A percentile compares a stretch with the other conserved stretches of the same genome.
phyloP scores from a whole-genome alignment of 2,888 invertebrate genomes.

The Heteropelma amictum region DNA sequence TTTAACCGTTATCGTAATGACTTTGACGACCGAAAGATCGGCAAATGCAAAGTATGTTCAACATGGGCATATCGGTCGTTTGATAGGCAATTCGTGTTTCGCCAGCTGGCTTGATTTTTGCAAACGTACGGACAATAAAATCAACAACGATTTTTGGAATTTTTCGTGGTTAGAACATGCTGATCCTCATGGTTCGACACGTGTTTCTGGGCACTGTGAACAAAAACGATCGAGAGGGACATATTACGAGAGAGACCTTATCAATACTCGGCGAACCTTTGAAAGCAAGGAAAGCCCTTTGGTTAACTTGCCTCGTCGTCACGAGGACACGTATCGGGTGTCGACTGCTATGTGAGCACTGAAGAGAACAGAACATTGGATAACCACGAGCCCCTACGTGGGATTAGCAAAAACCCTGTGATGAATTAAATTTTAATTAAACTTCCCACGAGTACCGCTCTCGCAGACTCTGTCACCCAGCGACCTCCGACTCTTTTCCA shows the following conservation, averaged over 20 bases:
- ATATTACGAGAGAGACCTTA: not conserved
- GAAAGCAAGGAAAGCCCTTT: conserved; percentile 7
- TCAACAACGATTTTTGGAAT: too few relatives aligned
- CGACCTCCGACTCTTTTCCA: conserved; percentile 24
- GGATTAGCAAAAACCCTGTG: conserved; percentile 70
- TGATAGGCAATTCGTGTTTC: too few relatives aligned
- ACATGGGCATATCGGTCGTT: too few relatives aligned
- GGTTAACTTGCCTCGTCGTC: conserved; percentile 6
- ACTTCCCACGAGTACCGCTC: conserved; percentile 56
- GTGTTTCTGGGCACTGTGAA: too few relatives aligned
- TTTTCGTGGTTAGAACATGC: too few relatives aligned
- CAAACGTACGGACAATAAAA: too few relatives aligned
- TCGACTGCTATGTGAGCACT: conserved; percentile 2
- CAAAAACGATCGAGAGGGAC: not conserved
- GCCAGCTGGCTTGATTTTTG: too few relatives aligned
- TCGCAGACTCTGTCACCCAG: not conserved
- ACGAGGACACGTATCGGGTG: conserved; percentile 20
- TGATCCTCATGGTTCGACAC: too few relatives aligned
- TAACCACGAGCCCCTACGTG: conserved; percentile 44
- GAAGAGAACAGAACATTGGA: conserved; percentile 28
- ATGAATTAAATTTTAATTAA: conserved; percentile 75
- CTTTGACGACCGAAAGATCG: too few relatives aligned
- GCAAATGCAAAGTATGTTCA: too few relatives aligned
- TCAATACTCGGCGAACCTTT: conserved; percentile 12
- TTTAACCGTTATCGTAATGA: not conserved